phyloP scores from a whole-genome alignment of 2,113 vertebrate species.

The Syngnathus floridae region DNA sequence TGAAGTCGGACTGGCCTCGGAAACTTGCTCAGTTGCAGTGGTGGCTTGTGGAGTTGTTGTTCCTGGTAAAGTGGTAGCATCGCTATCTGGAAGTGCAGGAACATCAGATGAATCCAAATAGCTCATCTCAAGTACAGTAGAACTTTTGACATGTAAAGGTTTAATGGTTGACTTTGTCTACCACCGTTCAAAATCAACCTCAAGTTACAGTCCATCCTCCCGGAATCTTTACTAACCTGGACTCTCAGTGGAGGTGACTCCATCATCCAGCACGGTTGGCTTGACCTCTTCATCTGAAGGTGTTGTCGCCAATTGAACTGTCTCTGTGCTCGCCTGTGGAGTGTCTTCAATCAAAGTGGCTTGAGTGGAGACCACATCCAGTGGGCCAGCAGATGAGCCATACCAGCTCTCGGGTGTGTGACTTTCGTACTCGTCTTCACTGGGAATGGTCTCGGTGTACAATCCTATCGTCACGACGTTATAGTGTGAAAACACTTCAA shows the following conservation, averaged over 20 bases:
- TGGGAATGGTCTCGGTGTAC: not conserved
- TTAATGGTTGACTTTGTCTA: not conserved
- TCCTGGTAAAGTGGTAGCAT: not conserved
- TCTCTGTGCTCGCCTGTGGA: constrained; percentile 15
- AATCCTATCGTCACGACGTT: constrained; percentile 19
- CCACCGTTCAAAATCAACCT: not conserved
- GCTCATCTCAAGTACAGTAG: not conserved
- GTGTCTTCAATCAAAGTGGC: not conserved
- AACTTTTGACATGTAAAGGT: not conserved
- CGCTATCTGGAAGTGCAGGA: constrained; percentile 14
- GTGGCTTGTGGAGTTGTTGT: constrained; percentile 18
- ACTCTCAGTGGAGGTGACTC: not conserved
- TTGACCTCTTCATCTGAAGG: not conserved
- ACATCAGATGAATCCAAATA: not conserved
- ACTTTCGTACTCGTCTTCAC: constrained; percentile 1
- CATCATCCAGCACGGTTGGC: not conserved
- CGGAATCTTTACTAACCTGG: constrained; percentile 29
- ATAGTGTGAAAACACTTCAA: not conserved
- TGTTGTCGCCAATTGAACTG: not conserved
- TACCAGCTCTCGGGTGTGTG: constrained; percentile 34
- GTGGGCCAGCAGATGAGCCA: constrained; percentile 14
- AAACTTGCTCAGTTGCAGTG: not conserved
- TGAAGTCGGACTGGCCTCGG: not conserved
- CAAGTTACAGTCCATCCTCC: not conserved
- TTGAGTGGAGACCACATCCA: constrained; percentile 11